Evolutionary conservation across 1,140 invertebrate species (phyloP).

Genomic region (Aphelinus atriplicis): DNA sequence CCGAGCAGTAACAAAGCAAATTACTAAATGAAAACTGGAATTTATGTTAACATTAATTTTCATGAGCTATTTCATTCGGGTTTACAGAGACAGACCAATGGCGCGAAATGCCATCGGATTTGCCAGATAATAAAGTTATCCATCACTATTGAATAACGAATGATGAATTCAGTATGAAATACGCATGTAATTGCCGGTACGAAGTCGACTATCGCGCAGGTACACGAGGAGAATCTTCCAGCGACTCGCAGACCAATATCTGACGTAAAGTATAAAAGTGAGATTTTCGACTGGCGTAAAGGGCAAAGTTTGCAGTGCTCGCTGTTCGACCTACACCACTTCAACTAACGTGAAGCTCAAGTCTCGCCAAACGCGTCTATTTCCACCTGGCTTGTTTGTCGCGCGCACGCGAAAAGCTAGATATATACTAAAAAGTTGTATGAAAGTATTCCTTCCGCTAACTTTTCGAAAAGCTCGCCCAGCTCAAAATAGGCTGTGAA

Average conservation of each 20-base stretch:
- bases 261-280: background rate
- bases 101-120: too few relatives aligned
- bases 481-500: background rate
- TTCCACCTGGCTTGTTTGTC: background rate
- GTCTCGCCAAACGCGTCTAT: background rate
- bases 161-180: too few relatives aligned
- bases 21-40: background rate
- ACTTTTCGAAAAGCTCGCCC: background rate
- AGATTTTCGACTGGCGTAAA: background rate
- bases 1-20: background rate
- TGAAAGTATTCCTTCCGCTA: background rate
- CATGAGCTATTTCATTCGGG: too few relatives aligned
- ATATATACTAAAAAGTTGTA: constrained; percentile 1
- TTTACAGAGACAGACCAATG: too few relatives aligned
- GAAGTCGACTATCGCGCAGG: too few relatives aligned
- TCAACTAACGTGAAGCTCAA: background rate
- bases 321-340: background rate
- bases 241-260: too few relatives aligned
- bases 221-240: too few relatives aligned
- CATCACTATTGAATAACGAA: too few relatives aligned
- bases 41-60: background rate
- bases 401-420: background rate
- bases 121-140: too few relatives aligned
- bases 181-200: too few relatives aligned
- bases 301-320: background rate